phyloP scores from a whole-genome alignment of 1,140 invertebrate genomes.

The Ptiloglossa arizonensis region DNA sequence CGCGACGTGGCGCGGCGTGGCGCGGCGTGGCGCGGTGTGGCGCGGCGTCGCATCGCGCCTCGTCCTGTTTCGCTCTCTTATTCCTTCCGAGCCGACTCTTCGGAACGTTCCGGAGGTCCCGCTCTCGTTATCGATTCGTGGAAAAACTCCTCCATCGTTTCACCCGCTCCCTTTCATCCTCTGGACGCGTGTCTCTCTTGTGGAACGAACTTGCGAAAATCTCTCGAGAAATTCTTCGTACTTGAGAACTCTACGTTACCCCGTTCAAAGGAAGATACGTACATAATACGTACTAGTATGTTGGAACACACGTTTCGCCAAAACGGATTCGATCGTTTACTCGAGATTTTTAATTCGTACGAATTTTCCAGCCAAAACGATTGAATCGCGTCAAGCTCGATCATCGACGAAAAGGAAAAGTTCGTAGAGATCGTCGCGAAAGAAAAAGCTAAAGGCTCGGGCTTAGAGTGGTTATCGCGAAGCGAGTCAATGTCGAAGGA shows the following conservation, averaged over 20 bases:
- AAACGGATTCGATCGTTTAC: no score
- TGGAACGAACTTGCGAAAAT: constrained; percentile 45
- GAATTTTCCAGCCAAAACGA: no score
- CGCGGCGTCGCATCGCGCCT: neutral
- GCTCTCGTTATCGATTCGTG: constrained; percentile 54
- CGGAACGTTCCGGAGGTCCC: constrained; percentile 28
- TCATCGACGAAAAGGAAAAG: no score
- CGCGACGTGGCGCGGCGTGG: neutral
- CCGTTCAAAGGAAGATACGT: no score
- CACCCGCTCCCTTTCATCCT: constrained; percentile 39
- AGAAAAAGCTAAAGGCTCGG: no score
- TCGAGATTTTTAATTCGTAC: no score
- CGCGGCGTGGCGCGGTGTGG: neutral
- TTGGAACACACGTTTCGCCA: no score
- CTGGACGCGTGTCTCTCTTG: constrained; percentile 34
- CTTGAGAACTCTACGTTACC: constrained; percentile 43
- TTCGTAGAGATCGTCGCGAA: no score
- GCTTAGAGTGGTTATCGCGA: no score
- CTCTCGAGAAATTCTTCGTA: constrained; percentile 29
- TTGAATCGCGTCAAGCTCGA: no score
- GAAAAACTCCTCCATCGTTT: constrained; percentile 50
- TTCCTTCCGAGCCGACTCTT: neutral
- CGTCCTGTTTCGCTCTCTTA: constrained; percentile 14
- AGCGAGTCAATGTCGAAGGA: no score
- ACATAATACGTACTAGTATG: no score